These are phyloP conservation scores for Melanocharis versteri DNA, from an alignment of 2,113 vertebrate species.

Conservation along the genomic window DNA sequence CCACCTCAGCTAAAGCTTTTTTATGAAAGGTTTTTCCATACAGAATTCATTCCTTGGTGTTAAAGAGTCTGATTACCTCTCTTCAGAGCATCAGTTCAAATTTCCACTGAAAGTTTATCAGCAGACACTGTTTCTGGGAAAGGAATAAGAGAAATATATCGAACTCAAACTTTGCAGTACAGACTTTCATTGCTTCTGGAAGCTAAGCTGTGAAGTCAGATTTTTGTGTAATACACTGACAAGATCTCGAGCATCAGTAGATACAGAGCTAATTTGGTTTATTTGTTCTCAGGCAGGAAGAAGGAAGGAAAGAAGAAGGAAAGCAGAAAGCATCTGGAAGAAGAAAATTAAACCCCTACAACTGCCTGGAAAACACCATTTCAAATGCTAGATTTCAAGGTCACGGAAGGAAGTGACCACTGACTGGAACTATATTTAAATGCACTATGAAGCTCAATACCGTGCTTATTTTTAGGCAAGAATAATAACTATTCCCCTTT, in stretches of 20 bases:
- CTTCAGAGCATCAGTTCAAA: neutral
- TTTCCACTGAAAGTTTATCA: neutral
- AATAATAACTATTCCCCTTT: neutral
- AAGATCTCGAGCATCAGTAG: neutral
- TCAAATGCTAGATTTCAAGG: neutral
- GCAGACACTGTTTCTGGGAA: neutral
- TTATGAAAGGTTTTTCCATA: neutral
- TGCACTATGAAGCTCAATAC: neutral
- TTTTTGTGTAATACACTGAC: neutral
- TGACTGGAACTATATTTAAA: neutral
- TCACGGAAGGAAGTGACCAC: neutral
- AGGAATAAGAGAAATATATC: neutral
- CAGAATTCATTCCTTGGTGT: neutral
- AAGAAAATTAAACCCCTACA: neutral
- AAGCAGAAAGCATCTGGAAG: neutral
- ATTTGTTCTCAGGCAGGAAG: neutral
- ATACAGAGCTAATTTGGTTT: neutral
- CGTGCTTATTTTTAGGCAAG: slow-evolving; percentile 4
- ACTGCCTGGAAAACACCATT: neutral
- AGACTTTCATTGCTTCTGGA: neutral
- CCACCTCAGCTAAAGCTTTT: neutral
- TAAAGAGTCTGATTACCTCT: neutral
- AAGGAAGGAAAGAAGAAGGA: neutral
- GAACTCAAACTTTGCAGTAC: neutral
- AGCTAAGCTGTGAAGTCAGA: neutral